Conservation (phyloP, 2,888 invertebrate genomes). For the Drosophila falleni region DNA sequence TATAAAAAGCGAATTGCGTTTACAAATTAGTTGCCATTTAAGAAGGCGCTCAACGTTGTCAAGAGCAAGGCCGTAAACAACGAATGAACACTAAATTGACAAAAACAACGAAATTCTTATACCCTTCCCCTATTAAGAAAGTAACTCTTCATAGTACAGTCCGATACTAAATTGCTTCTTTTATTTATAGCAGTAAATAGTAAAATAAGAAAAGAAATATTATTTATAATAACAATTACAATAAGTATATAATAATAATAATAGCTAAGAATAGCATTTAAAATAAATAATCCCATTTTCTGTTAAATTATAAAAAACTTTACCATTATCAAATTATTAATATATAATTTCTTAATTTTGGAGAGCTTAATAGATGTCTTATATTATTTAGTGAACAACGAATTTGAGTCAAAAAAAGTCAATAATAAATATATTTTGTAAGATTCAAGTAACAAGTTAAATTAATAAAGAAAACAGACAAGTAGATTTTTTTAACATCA, state of each 20-base stretch:
- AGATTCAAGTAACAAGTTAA: background rate
- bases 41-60: constrained; percentile 57
- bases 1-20: constrained; percentile 79
- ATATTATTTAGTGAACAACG: background rate
- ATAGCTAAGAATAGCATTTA: too few relatives aligned
- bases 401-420: background rate
- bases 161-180: too few relatives aligned
- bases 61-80: constrained; percentile 52
- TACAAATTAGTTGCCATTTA: constrained; percentile 80
- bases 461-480: background rate
- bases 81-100: constrained; percentile 2
- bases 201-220: too few relatives aligned
- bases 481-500: background rate
- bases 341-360: too few relatives aligned
- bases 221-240: too few relatives aligned
- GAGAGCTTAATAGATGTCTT: background rate
- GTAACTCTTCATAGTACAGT: too few relatives aligned
- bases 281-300: too few relatives aligned
- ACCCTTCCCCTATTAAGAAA: constrained; percentile 23
- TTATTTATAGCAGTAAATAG: too few relatives aligned
- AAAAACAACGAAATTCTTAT: constrained; percentile 26
- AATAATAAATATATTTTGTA: background rate
- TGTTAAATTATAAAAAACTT: too few relatives aligned
- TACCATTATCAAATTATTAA: too few relatives aligned
- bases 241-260: too few relatives aligned